Percentiles rank a stretch among this genome's conserved stretches.
phyloP scores from a whole-genome alignment of 1,140 invertebrate species.

The roundworm (Caenorhabditis elegans) region WBcel235 BX284604.4:11289501-11290000 shows the following conservation, averaged over 20 bases:
- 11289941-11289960: conserved; percentile 66
- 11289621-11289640: conserved; percentile 66
- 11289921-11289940: conserved; percentile 62
- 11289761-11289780: conserved; percentile 66
- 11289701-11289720: conserved; percentile 64
- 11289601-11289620: conserved; percentile 64
- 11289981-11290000: conserved; percentile 62
- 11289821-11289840: neutral
- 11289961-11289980: conserved; percentile 61
- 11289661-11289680: conserved; percentile 66
- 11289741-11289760: conserved; percentile 65
- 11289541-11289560: neutral
- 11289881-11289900: conserved; percentile 67
- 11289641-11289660: conserved; percentile 62
- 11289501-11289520: neutral
- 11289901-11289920: conserved; percentile 65
- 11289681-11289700: conserved; percentile 64
- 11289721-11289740: conserved; percentile 66
- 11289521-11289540: neutral
- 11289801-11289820: neutral
- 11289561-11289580: too few species aligned
- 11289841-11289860: conserved; percentile 63
- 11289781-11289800: conserved; percentile 63
- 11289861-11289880: conserved; percentile 66
- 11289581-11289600: too few species aligned